Evolutionary conservation across 1,140 invertebrate species (phyloP), one percentile per base, ranked within the genome.

Genomic region (Ruditapes philippinarum): DNA sequence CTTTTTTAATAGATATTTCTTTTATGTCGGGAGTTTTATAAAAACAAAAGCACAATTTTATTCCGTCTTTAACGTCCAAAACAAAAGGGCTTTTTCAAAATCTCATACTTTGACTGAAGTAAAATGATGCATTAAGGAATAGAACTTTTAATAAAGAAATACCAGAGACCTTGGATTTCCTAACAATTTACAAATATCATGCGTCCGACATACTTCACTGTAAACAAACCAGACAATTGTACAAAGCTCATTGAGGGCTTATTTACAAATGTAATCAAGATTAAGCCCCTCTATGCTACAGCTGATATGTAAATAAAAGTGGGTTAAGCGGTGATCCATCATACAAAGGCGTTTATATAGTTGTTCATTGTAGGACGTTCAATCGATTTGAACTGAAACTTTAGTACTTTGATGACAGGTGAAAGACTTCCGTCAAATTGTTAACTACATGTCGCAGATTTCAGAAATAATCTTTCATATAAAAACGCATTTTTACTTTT

Each of bases 241-340:
- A n/a, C 33, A 62, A 40, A 81, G 33, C 4, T 60, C 17, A 42
- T 81, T 57, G 36, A 38, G 33, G 65, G 33, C 57, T 33, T 81
- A 57, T 81, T 81, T 81, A 81, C 79, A 81, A 81, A 81, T 81
- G 25, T 65, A 38, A 81, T 57, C 25, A 42, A 17, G 79, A 81
- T 81, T 81, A 62, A 81, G 17, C 25, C 40, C 11, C 79, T 65
- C 33, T 60, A 17, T 60, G 79, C 79, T n/a, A 36, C 38, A n/a
- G 7, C 31, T 33, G 38, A 42, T 62, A 60, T 60, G 79, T 81
- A 81, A 81, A 81, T 60, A 81, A 40, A n/a, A 33, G 33, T 57
- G 9, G 79, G 25, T 38, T 25, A 33, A 40, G 36, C 57, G 79
- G 4, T 54, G 40, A 60, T 60, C 65, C 14, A 60, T 65, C 17